Evolutionary conservation across 2,113 vertebrate genomes (phyloP).

Genomic region (Haplotaxodon microlepis): DNA sequence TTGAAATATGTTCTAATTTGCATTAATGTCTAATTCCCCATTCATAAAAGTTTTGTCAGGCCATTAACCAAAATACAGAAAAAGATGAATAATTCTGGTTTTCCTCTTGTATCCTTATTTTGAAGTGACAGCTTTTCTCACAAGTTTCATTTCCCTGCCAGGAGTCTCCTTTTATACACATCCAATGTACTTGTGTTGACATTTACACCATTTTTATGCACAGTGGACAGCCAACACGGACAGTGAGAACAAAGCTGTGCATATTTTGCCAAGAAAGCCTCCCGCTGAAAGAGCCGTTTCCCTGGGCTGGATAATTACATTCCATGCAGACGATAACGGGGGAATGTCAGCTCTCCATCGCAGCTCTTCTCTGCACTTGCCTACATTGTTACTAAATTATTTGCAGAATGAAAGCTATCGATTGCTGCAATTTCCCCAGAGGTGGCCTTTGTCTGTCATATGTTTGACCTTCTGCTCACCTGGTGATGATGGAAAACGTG

Average conservation of each 20-base stretch:
- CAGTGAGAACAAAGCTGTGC: conserved; percentile 36
- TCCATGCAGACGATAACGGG: conserved; percentile 65
- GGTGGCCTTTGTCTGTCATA: conserved; percentile 10
- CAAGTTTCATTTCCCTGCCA: background rate
- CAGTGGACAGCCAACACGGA: background rate
- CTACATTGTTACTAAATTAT: conserved; percentile 57
- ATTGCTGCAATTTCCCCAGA: conserved; percentile 5
- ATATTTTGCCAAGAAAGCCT: conserved; percentile 37
- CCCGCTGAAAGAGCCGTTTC: conserved; percentile 33
- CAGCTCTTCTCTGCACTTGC: conserved; percentile 11
- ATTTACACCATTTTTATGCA: background rate
- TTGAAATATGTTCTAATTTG: background rate
- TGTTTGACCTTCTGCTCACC: conserved; percentile 24
- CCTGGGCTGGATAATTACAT: conserved; percentile 63
- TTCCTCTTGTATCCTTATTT: background rate
- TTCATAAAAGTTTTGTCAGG: background rate
- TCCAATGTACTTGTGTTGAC: background rate
- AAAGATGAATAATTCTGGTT: background rate
- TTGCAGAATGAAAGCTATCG: conserved; percentile 36
- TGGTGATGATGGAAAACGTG: background rate
- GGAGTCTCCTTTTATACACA: background rate
- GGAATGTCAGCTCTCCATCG: conserved; percentile 57
- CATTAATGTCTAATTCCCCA: background rate
- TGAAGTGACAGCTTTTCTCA: background rate
- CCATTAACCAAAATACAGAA: background rate